Percentiles rank a stretch among this genome's conserved stretches.
phyloP scores from a whole-genome alignment of 2,888 invertebrate genomes.

The Alentia gelatinosa region DNA sequence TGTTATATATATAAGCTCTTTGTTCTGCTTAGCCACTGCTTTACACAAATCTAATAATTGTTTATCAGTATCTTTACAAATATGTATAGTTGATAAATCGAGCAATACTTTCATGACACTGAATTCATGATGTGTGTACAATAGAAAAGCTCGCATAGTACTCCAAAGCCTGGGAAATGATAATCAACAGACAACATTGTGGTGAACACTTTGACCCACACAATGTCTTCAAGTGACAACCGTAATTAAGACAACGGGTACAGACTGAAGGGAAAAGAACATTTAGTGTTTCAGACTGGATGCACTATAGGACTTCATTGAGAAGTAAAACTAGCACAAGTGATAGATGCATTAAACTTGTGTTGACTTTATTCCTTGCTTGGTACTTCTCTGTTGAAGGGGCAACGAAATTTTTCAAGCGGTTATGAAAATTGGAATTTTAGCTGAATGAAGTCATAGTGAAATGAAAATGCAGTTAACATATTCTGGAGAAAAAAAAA shows the following conservation, averaged over 20 bases:
- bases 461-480: conserved; percentile 17
- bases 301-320: not conserved
- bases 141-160: too few relatives aligned
- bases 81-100: too few relatives aligned
- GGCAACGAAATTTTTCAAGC: conserved; percentile 7
- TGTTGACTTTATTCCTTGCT: not conserved
- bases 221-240: not conserved
- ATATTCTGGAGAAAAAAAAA: conserved; percentile 20
- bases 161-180: too few relatives aligned
- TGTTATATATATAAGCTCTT: too few relatives aligned
- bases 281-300: not conserved
- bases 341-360: not conserved
- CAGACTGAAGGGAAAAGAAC: not conserved
- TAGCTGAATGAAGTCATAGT: not conserved
- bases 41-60: too few relatives aligned
- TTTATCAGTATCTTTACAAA: too few relatives aligned
- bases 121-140: too few relatives aligned
- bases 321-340: not conserved
- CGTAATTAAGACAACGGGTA: not conserved
- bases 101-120: too few relatives aligned
- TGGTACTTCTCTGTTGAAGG: not conserved
- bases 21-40: too few relatives aligned
- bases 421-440: not conserved
- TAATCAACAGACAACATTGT: too few relatives aligned
- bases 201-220: too few relatives aligned